These are phyloP conservation scores for Dasypolia templi DNA, from an alignment of 2,888 invertebrate species.

Conservation along the genomic window DNA sequence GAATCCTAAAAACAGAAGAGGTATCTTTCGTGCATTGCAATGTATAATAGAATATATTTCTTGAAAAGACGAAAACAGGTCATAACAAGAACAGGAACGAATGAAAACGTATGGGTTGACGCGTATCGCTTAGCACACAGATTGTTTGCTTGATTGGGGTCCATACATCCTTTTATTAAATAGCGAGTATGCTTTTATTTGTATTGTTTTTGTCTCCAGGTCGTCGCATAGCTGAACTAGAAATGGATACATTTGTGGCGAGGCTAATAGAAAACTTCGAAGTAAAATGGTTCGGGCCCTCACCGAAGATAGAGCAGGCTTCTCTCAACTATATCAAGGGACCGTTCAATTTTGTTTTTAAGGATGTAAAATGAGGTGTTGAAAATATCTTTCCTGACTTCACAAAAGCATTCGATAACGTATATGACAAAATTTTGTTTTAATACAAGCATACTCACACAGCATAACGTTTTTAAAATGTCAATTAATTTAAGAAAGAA, in stretches of 20 bases:
- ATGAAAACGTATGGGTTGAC: neutral
- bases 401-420: neutral
- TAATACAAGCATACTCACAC: neutral
- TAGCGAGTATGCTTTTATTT: neutral
- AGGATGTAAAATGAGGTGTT: conserved; percentile 66
- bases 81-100: neutral
- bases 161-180: neutral
- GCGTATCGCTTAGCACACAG: neutral
- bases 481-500: neutral
- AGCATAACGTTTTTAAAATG: neutral
- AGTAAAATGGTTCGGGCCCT: conserved; percentile 78
- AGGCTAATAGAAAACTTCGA: conserved; percentile 77
- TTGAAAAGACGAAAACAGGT: neutral
- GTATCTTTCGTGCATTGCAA: neutral
- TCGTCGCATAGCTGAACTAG: conserved; percentile 91
- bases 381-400: neutral
- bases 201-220: conserved; percentile 75
- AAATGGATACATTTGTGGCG: conserved; percentile 85
- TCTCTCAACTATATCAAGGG: conserved; percentile 78
- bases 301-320: conserved; percentile 69
- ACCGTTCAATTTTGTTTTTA: conserved; percentile 82
- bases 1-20: neutral
- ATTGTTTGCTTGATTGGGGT: neutral
- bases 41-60: neutral
- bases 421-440: neutral